Percentiles rank a stretch among this genome's conserved stretches.
Evolutionary conservation across 2,113 vertebrate species (phyloP).

Genomic region (Nothoprocta perdicaria): DNA sequence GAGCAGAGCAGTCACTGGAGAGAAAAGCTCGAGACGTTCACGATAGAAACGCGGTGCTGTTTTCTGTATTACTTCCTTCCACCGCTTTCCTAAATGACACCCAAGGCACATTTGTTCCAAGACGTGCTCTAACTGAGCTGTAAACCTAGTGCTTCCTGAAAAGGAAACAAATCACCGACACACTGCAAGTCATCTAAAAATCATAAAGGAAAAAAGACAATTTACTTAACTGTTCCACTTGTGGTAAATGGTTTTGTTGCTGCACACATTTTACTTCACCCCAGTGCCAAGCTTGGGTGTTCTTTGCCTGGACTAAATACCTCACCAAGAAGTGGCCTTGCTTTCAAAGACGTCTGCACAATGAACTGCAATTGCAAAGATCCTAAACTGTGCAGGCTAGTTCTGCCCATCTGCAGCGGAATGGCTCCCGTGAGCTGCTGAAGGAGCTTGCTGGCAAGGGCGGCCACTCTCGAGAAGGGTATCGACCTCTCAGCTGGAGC

Average conservation of each 20-base stretch:
- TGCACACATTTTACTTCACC: background rate
- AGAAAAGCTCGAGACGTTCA: background rate
- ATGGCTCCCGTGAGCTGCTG: background rate
- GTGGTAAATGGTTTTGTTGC: background rate
- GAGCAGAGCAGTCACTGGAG: background rate
- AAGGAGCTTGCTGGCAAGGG: background rate
- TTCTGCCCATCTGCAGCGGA: background rate
- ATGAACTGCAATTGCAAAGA: background rate
- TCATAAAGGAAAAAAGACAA: background rate
- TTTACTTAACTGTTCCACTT: background rate
- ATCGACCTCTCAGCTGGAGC: background rate
- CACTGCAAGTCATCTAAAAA: slow-evolving; percentile 4
- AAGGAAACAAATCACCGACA: slow-evolving; percentile 17
- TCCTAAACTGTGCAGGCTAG: background rate
- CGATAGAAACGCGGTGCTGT: background rate
- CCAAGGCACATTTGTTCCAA: background rate
- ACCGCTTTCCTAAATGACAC: background rate
- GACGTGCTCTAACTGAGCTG: background rate
- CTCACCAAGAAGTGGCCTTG: background rate
- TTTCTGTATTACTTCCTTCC: slow-evolving; percentile 42
- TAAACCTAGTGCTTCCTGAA: slow-evolving; percentile 44
- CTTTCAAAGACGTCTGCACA: background rate
- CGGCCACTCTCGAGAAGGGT: background rate
- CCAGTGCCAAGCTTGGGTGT: background rate
- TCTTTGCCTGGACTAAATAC: background rate